phyloP scores from a whole-genome alignment of 2,797 vertebrate genomes.

The Acanthurus tractus region DNA sequence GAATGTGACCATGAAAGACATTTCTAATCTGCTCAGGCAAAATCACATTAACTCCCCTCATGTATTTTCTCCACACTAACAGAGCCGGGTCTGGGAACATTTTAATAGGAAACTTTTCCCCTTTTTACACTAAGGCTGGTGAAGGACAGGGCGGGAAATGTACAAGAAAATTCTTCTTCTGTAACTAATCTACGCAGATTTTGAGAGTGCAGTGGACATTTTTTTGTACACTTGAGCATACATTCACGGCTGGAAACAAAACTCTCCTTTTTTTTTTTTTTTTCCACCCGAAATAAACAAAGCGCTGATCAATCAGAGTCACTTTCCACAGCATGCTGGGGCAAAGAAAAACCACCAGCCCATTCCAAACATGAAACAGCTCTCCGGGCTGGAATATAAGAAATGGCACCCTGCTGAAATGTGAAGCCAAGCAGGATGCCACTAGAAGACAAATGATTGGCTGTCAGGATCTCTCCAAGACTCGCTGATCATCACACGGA shows the following conservation, averaged over 20 bases:
- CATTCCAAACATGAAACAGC: constrained; percentile 71
- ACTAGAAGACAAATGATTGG: constrained; percentile 78
- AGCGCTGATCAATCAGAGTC: constrained; percentile 62
- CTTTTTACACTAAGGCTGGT: constrained; percentile 31
- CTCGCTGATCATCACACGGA: constrained; percentile 78
- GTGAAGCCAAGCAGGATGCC: constrained; percentile 70
- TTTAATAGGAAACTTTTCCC: constrained; percentile 77
- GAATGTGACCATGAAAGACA: constrained; percentile 87
- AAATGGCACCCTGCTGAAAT: constrained; percentile 73
- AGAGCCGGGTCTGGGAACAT: constrained; percentile 70
- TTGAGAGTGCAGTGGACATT: constrained; percentile 35
- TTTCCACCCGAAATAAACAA: constrained; percentile 42
- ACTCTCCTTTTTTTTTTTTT: constrained; percentile 10
- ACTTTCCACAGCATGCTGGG: constrained; percentile 51
- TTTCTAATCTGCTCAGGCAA: constrained; percentile 87
- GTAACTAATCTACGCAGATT: constrained; percentile 70
- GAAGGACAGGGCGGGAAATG: constrained; percentile 30
- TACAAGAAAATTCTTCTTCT: constrained; percentile 48
- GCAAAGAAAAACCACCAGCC: constrained; percentile 64
- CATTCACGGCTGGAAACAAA: constrained; percentile 51
- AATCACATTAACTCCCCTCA: constrained; percentile 87
- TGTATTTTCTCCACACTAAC: constrained; percentile 82
- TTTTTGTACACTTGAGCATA: constrained; percentile 16
- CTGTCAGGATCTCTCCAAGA: constrained; percentile 73
- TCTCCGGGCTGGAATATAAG: constrained; percentile 69